phyloP scores from a whole-genome alignment of 2,888 invertebrate species.

The Eupithecia tripunctaria region DNA sequence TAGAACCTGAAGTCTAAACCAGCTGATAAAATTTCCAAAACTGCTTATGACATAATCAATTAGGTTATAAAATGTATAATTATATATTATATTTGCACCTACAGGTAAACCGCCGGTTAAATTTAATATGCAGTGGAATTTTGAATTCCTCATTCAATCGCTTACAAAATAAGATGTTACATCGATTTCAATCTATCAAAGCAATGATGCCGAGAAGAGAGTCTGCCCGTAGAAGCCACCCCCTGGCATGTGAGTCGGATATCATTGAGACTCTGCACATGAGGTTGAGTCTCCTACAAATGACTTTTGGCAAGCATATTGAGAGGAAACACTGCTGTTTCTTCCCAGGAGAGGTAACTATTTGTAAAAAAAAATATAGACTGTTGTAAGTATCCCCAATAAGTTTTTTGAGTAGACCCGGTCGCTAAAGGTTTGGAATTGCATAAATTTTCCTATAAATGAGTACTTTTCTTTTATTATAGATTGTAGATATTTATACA shows the following conservation, averaged over 20 bases:
- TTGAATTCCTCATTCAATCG: constrained; percentile 94
- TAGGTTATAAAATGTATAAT: constrained; percentile 27
- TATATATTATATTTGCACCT: constrained; percentile 35
- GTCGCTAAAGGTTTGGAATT: background rate
- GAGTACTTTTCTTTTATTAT: background rate
- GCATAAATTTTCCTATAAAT: constrained; percentile 8
- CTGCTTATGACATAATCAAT: background rate
- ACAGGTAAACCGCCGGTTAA: constrained; percentile 93
- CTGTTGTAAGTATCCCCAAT: constrained; percentile 9
- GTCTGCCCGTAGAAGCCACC: constrained; percentile 95
- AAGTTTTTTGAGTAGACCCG: background rate
- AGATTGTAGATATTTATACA: background rate
- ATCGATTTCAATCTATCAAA: constrained; percentile 94
- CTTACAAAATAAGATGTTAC: constrained; percentile 92
- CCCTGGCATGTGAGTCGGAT: constrained; percentile 95
- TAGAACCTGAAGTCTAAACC: background rate
- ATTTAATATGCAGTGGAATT: constrained; percentile 90
- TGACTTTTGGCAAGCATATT: constrained; percentile 98
- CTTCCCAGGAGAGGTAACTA: constrained; percentile 94
- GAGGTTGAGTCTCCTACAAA: constrained; percentile 94
- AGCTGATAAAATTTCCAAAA: background rate
- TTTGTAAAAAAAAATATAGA: constrained; percentile 8
- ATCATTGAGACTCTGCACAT: constrained; percentile 97
- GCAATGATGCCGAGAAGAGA: constrained; percentile 96
- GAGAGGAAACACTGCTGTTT: constrained; percentile 97